Base-by-base conservation (phyloP, 2,888 invertebrate species). In the Mechanitis messenoides region DNA sequence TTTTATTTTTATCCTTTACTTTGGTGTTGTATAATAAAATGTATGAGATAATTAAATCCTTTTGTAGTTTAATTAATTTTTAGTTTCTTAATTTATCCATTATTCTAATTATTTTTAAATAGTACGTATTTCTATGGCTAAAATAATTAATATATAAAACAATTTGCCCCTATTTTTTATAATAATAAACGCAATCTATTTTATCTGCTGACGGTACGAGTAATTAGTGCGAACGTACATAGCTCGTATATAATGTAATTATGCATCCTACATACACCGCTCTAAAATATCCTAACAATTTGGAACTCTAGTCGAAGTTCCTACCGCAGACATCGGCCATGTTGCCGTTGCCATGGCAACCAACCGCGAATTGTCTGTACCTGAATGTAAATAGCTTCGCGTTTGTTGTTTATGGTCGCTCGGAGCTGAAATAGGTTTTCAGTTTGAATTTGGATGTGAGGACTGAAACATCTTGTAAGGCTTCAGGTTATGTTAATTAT, bases 251-350 rank as follows among this genome's bases (percentile, higher is more conserved):
- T 86, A 85, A 87, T 79, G 82, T 88, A 87, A 89, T 89, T 85
- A 87, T 86, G 84, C 85, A 85, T 81, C 79, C 78, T 84, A 84
- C 84, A 84, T 83, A 84, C 80, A 77, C 76, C 75, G 84, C 82
- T 84, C 87, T 85, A 83, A 84, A 87, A 86, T 83, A 87, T 85
- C 78, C 78, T 72, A 87, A 89, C 88, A 89, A 89, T 90, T 88
- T 88, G 86, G 87, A 87, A 87, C 87, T 87, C 84, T 84, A 85
- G 78, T 78, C 83, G 80, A 86, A 89, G 83, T 87, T 88, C 80
- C 83, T 78, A 86, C 87, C 85, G 82, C 82, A 86, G 86, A 83
- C 87, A 83, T 71, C 84, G 79, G 74, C 89, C 90, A 89, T 90
- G 80, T 89, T 88, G 85, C 76, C 79, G 87, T 90, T 74, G 77